Base-by-base conservation (phyloP, 1,140 invertebrate species). In the Euwallacea similis region DNA sequence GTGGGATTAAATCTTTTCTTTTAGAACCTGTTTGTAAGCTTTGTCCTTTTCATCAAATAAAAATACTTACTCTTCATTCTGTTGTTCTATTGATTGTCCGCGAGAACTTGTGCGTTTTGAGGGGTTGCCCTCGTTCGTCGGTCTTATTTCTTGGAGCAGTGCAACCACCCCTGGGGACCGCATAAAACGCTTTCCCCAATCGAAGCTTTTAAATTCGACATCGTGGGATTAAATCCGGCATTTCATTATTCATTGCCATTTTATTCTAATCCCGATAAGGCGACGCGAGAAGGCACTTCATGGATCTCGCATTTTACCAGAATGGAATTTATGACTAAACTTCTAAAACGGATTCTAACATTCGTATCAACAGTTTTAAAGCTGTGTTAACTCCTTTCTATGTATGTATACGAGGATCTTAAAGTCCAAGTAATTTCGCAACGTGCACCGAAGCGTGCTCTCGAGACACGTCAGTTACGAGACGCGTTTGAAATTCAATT, bases 181-280 rank as follows among this genome's bases (percentile, higher is more conserved):
- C 46, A 50, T 11, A 50, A 13, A 10, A 50, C 13, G 46, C 46
- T 10, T 11, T 50, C 13, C 13, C 2, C 46, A 50, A 50, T 33
- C 21, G 21, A 50, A 50, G 46, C 46, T 50, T 50, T 50, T 50
- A 50, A 4, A 50, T 50, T 50, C 46, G 13, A 50, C 46, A 7
- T 50, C 46, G 3, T 13, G 13, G 13, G 46, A 50, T 50, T 50
- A 50, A 50, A 50, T 13, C 46, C 13, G 46, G 46, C 46, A 50
- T 50, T 50, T 50, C 46, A 50, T 50, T 50, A 50, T 50, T 50
- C 46, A 50, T 50, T 50, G 46, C 9, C 13, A 50, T 50, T 50
- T 50, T 50, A 50, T 50, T 50, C 46, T 50, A 50, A 50, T 50
- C 13, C 46, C 46, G 13, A 13, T 50, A 11, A 13, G 13, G 13